Conservation (phyloP, 2,888 invertebrate species). For the Pycnomerus fuliginosus region DNA sequence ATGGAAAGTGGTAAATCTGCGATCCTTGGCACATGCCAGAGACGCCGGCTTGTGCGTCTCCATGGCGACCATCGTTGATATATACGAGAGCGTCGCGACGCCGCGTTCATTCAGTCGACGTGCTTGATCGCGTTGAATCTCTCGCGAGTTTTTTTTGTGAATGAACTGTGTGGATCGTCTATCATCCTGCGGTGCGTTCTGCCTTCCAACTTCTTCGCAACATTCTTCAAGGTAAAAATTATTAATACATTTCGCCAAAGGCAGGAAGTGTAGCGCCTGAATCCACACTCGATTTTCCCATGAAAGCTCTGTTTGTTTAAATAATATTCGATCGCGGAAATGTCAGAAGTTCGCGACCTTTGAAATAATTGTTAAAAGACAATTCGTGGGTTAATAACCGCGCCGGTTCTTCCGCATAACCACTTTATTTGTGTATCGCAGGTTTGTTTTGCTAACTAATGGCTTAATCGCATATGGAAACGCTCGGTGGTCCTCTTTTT, state of each 20-base stretch:
- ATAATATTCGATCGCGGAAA: too few species aligned
- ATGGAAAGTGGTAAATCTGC: constrained; percentile 12
- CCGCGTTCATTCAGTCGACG: constrained; percentile 43
- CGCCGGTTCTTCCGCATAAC: constrained; percentile 16
- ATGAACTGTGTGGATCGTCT: constrained; percentile 2
- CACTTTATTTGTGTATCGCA: constrained; percentile 13
- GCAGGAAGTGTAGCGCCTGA: too few species aligned
- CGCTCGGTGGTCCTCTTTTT: constrained; percentile 17
- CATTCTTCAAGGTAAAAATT: constrained; percentile 27
- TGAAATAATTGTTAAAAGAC: too few species aligned
- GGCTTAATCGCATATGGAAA: constrained; percentile 21
- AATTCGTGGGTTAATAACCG: constrained; percentile 8
- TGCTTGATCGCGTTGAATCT: constrained; percentile 18
- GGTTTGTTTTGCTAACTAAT: constrained; percentile 22
- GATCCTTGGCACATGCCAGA: constrained; percentile 29
- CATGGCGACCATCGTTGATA: constrained; percentile 43
- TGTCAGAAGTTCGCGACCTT: too few species aligned
- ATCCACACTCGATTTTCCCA: too few species aligned
- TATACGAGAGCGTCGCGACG: constrained; percentile 47
- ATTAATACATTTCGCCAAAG: too few species aligned
- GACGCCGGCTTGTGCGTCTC: constrained; percentile 35
- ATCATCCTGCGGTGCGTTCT: constrained; percentile 28
- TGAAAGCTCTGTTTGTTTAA: too few species aligned
- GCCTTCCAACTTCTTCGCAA: constrained; percentile 25
- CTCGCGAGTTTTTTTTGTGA: constrained; percentile 7